Base-by-base conservation (phyloP, 2,888 invertebrate species). In the Cacoxenus indagator region DNA sequence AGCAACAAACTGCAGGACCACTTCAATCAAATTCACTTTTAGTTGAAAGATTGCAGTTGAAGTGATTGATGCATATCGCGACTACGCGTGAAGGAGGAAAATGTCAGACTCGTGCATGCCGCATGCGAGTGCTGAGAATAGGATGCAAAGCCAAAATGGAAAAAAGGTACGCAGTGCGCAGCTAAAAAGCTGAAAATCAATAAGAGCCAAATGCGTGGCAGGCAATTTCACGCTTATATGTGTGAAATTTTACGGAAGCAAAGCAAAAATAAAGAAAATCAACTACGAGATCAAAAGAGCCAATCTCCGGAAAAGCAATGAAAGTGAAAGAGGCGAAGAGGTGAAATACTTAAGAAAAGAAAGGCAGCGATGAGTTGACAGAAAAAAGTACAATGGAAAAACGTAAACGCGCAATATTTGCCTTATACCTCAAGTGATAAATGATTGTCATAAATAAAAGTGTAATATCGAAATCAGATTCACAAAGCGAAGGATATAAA, bases 391-490 rank as follows among this genome's bases (percentile, higher is more conserved):
- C 78, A 82, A 82, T 83, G 84, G 81, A 76, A 77, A 80, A 78
- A 81, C 77, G 81, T 77, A 83, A 81, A 83, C 81, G 81, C 76
- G 76, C 69, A 73, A 77, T 78, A 82, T 82, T 80, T 78, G 81
- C 77, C 77, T 81, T 78, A 76, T 77, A 76, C 75, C 73, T 69
- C 54, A 68, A 65, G 82, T 85, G 86, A 85, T 85, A 85, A 85
- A 85, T 85, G 85, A 84, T 81, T 85, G 86, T 85, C 84, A 85
- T 85, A 85, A 85, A 85, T 85, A 85, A 85, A 82, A 74, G 68
- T 70, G 69, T 73, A 73, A 74, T 72, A 57, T n/a, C 37, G 11
- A 61, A 61, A 61, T 57, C 5, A 37, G 43, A 19, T 66, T 73
- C 71, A 72, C 70, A 71, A 37, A 61, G 11, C 61, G 61, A 69